A percentile compares a stretch with the other conserved stretches of the same genome.
These are phyloP conservation scores for Mesocentrotus franciscanus DNA, from an alignment of 53 echinoderm and acorn worm species.

Conservation along the genomic window DNA sequence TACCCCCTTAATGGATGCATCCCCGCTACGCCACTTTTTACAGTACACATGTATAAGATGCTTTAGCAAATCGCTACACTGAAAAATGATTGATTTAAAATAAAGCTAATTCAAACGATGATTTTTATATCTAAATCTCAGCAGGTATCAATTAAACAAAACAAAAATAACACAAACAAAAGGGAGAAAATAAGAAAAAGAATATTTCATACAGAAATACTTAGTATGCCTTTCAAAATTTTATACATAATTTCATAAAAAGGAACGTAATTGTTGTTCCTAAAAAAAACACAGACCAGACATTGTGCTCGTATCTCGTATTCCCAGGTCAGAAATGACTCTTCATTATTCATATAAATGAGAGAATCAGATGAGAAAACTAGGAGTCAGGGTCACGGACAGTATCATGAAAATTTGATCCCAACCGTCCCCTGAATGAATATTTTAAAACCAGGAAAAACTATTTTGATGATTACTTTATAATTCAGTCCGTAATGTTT, in stretches of 20 bases:
- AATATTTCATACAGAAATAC: not conserved
- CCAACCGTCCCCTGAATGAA: not conserved
- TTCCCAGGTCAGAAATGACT: not conserved
- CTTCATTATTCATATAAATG: slow-evolving; percentile 26
- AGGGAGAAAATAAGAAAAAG: not conserved
- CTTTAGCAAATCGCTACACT: not conserved
- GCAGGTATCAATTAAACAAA: no score
- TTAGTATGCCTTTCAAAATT: not conserved
- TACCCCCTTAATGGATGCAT: no score
- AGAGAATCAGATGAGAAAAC: not conserved
- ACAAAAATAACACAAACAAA: not conserved
- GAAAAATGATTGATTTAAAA: not conserved
- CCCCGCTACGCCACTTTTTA: no score
- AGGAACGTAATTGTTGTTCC: not conserved
- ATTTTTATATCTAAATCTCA: no score
- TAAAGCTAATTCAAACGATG: not conserved
- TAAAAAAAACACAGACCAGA: not conserved
- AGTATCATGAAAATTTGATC: not conserved
- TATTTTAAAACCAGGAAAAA: not conserved
- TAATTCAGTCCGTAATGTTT: slow-evolving; percentile 18
- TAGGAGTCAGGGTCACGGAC: slow-evolving; percentile 36
- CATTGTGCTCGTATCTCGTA: not conserved
- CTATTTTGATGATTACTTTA: not conserved
- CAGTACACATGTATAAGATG: not conserved
- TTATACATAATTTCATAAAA: not conserved